Evolutionary conservation across 2,888 invertebrate genomes (phyloP), one percentile per base, ranked within the genome.

Genomic region (Lycia hirtaria): DNA sequence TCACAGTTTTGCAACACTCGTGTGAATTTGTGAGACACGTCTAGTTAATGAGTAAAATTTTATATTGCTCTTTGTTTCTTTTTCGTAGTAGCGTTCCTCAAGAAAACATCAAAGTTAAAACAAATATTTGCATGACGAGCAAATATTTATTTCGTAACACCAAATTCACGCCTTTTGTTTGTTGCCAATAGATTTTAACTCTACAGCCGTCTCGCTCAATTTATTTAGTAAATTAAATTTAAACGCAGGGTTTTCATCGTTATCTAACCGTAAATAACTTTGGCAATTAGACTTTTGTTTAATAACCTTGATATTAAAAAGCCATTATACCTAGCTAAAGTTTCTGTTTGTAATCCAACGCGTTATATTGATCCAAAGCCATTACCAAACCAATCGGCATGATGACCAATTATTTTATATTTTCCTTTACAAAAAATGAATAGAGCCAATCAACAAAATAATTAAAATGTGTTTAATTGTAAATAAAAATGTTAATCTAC

Each of bases 241-340:
- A 40, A 24, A 40, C 40, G 22, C 22, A 41, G 26, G 15, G 26
- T 41, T 41, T 41, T 4, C 22, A 2, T 26, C 26, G 15, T 14
- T 33, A 33, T 22, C 33, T 19, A 9, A 12, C 10, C 28, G 49
- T 35, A 30, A 32, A 20, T 17, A 35, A 35, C 47, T 35, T 35
- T n/a, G 17, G 22, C 35, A 35, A 47, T 47, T 47, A 47, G 24
- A 32, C 20, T 22, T 45, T 32, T 22, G 30, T 35, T 22, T 20
- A 14, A 24, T 45, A 47, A 35, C 35, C 47, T n/a, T 17, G 26
- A 6, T 47, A 47, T 47, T 47, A 47, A 47, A 47, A 47, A 47
- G 35, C 35, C 35, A 47, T 47, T 37, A 47, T 6, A 26, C 15
- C n/a, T 15, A 22, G 4, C 32, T 14, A 45, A 47, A 47, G 14